These are phyloP conservation scores for Spea hammondii DNA, from an alignment of 2,797 vertebrate genomes.

Conservation along the genomic window DNA sequence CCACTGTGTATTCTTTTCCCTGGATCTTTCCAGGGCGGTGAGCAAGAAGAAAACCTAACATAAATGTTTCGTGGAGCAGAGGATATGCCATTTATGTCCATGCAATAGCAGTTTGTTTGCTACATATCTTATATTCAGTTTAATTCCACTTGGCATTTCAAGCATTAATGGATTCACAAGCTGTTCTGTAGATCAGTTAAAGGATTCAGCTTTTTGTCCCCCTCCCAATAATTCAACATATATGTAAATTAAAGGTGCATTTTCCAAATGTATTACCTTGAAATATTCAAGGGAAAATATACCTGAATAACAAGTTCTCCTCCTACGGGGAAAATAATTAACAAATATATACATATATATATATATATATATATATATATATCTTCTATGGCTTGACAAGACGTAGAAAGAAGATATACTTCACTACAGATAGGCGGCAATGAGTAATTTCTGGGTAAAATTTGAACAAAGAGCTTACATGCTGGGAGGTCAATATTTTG, in stretches of 20 bases:
- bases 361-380: too few relatives aligned
- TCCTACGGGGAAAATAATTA: neutral
- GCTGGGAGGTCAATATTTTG: too few relatives aligned
- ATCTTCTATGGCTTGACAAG: too few relatives aligned
- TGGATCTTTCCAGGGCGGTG: constrained; percentile 64
- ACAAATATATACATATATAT: too few relatives aligned
- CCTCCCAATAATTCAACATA: neutral
- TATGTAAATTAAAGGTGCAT: neutral
- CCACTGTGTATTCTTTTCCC: constrained; percentile 75
- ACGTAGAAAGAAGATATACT: too few relatives aligned
- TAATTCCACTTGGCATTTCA: constrained; percentile 67
- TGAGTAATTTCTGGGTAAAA: too few relatives aligned
- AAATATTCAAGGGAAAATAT: neutral
- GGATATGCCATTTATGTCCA: constrained; percentile 67
- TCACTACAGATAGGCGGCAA: too few relatives aligned
- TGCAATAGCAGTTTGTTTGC: constrained; percentile 69
- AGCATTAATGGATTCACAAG: constrained; percentile 62
- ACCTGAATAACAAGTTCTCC: neutral
- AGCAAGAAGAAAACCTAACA: constrained; percentile 60
- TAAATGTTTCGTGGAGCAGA: constrained; percentile 67
- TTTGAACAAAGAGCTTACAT: too few relatives aligned
- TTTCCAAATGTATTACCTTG: neutral
- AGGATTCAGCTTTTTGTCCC: constrained; percentile 35
- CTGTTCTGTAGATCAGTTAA: constrained; percentile 57
- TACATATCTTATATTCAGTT: constrained; percentile 67